Evolutionary conservation across 2,113 vertebrate species (phyloP), one percentile per base, ranked within the genome.

Genomic region (Cettia cetti): DNA sequence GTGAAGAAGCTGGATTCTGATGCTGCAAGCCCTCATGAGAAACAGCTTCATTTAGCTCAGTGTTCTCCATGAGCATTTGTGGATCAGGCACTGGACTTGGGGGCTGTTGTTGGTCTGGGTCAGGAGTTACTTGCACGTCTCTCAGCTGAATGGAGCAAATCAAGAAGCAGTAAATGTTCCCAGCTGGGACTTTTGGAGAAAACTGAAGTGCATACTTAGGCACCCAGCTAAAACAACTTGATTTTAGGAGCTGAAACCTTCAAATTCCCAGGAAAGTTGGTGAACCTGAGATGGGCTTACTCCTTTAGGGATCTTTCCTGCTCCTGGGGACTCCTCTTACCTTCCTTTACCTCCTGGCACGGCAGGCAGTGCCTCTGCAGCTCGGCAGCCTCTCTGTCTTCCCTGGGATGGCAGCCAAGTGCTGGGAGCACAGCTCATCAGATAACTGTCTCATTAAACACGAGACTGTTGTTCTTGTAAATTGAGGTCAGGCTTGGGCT

Each of bases 361-460:
- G 0, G 54, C 75, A 83, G 63, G 70, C 79, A 10, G 47, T 88
- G 86, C 68, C 86, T 86, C 14, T 54, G 68, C 79, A 66, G 59
- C 40, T 93, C 40, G 42, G 75, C 78, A 68, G 66, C 9, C 3
- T 82, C 85, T 72, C 31, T 85, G 59, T 49, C 47, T 91, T 59
- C 52, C 3, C 90, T 70, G 92, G 95, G 92, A 22, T 42, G 60
- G 83, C 15, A 44, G 94, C 94, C 96, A 97, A 86, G 72, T 30
- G 12, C 1, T 90, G 5, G 10, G 63, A 83, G 69, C 31, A 10
- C 76, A 89, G 89, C 86, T 93, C 91, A 86, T 95, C 96, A 94
- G 95, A 97, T 95, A 97, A 90, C 79, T 92, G 85, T 77, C 96
- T 95, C 94, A 86, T 96, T 96, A 97, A 86, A 78, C 91, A 90